Evolutionary conservation across 2,888 invertebrate genomes (phyloP).

Genomic region (Epirrhoe tristata): DNA sequence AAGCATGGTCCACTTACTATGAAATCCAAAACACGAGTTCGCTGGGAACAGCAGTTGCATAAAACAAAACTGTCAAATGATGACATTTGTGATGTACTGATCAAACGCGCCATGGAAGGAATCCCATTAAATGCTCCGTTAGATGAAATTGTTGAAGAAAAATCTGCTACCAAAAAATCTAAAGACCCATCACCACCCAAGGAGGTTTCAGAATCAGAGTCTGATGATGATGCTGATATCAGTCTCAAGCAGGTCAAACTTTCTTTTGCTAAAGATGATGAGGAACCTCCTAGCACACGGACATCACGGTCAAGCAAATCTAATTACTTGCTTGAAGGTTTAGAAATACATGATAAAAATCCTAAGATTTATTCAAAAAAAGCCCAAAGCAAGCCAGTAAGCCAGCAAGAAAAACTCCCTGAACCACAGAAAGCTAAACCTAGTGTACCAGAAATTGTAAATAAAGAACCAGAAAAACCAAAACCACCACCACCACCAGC

Average conservation of each 20-base stretch:
- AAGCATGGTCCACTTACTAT: constrained; percentile 53
- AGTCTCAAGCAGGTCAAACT: constrained; percentile 52
- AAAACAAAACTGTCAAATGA: constrained; percentile 78
- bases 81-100: constrained; percentile 77
- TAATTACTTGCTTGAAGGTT: constrained; percentile 16
- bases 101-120: constrained; percentile 79
- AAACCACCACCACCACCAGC: constrained; percentile 37
- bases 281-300: constrained; percentile 36
- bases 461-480: constrained; percentile 34
- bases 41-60: constrained; percentile 76
- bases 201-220: constrained; percentile 25
- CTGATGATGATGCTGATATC: constrained; percentile 40
- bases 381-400: constrained; percentile 28
- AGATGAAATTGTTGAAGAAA: constrained; percentile 43
- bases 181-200: constrained; percentile 35
- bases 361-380: constrained; percentile 25
- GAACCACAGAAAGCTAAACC: constrained; percentile 12
- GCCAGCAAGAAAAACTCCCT: background rate
- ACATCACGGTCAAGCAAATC: constrained; percentile 25
- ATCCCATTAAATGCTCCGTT: constrained; percentile 56
- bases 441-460: constrained; percentile 22
- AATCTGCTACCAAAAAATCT: constrained; percentile 40
- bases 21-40: constrained; percentile 65
- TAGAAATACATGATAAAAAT: constrained; percentile 26
- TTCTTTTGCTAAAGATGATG: constrained; percentile 49